Base-by-base conservation (phyloP, 2,113 vertebrate species). In the Menura novaehollandiae region DNA sequence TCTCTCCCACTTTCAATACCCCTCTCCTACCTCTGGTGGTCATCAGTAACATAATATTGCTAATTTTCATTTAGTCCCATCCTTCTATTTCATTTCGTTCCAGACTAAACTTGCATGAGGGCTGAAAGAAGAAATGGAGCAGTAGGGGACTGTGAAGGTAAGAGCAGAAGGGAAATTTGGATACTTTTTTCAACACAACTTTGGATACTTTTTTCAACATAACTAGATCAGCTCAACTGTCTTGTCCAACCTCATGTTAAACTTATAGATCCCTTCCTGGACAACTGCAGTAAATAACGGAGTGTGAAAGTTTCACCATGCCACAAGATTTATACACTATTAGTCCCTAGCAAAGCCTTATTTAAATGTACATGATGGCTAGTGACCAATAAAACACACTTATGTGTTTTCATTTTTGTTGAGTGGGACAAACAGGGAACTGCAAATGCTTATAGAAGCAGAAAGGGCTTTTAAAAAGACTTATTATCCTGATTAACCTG, bases 401-500 rank as follows among this genome's bases (percentile, higher is more conserved):
- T 53, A 44, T 20, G 7, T 71, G 21, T 55, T 87, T 94, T 87
- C 26, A 27, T 74, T 89, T 93, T 63, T 81, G 53, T 85, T 89
- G 66, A 91, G 33, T 51, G 11, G 52, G 64, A 74, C 33, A 64
- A 89, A 89, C 1, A 0, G 37, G 8, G 8, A 89, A 62, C 71
- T 32, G 13, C 6, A 84, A 76, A 17, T 51, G 44, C 73, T 76
- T 73, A 41, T 12, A 41, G 15, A 62, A 62, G 53, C 32, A 76
- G 43, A 90, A 89, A 51, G 6, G 44, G 46, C 49, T 76, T 81
- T 88, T 69, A 67, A 49, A 84, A 73, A 85, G 41, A 93, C 46
- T 91, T 89, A 74, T 80, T 91, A 90, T 68, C 58, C 71, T 66
- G 59, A 88, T 83, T 93, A 97, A 90, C 53, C 49, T 62, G n/a